A percentile compares a stretch with the other conserved stretches of the same genome.
These are phyloP conservation scores for Anas capensis DNA, from an alignment of 2,797 vertebrate species.

Conservation along the genomic window DNA sequence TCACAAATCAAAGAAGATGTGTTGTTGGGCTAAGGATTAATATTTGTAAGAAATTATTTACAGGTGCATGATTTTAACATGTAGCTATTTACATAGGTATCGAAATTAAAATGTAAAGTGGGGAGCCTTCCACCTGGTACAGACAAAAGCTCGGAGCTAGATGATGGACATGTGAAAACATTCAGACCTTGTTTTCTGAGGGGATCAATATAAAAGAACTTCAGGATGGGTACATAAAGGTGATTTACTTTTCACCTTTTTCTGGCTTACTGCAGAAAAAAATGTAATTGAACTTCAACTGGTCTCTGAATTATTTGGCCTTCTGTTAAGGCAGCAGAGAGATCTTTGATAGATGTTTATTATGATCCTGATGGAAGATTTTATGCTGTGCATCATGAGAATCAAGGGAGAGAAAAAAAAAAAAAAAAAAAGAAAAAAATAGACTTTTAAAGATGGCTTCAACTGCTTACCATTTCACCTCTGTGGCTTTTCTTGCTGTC, in stretches of 20 bases:
- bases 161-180: slow-evolving; percentile 2
- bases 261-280: slow-evolving; percentile 55
- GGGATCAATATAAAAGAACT: slow-evolving; percentile 12
- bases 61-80: neutral
- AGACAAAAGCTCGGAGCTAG: slow-evolving; percentile 1
- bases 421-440: neutral
- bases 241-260: slow-evolving; percentile 56
- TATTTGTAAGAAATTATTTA: neutral
- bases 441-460: neutral
- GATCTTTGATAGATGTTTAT: slow-evolving; percentile 38
- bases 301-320: slow-evolving; percentile 46
- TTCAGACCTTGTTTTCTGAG: neutral
- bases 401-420: neutral
- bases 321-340: slow-evolving; percentile 22
- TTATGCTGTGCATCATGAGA: neutral
- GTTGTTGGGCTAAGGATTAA: neutral
- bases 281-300: slow-evolving; percentile 59
- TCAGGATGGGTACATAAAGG: slow-evolving; percentile 33
- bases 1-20: neutral
- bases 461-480: neutral
- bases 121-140: neutral
- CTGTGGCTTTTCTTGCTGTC: neutral
- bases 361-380: slow-evolving; percentile 25
- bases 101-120: neutral
- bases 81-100: neutral